Evolutionary conservation across 2,888 invertebrate species (phyloP).

Genomic region (Spatulosminthurus flaviceps): DNA sequence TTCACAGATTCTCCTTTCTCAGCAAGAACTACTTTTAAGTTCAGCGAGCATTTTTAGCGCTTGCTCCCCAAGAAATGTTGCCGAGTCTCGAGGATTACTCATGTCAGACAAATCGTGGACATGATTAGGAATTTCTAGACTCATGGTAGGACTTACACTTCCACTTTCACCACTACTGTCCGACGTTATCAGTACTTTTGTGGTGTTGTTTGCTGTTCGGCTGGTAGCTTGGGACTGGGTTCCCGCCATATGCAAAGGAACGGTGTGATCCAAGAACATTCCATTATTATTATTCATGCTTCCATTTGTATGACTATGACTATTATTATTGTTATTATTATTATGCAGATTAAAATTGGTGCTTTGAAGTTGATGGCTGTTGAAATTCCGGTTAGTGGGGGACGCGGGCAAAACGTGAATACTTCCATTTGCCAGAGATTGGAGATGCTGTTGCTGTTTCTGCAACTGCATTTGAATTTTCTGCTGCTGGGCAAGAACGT

Average conservation of each 20-base stretch:
- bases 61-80: constrained; percentile 61
- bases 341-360: constrained; percentile 33
- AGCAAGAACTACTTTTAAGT: constrained; percentile 63
- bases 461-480: constrained; percentile 62
- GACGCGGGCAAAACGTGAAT: constrained; percentile 25
- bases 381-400: constrained; percentile 34
- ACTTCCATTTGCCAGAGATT: constrained; percentile 54
- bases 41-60: constrained; percentile 63
- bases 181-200: constrained; percentile 63
- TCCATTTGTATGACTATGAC: not conserved
- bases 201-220: constrained; percentile 56
- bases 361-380: constrained; percentile 19
- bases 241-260: not conserved
- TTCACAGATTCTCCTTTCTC: constrained; percentile 41
- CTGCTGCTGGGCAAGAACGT: constrained; percentile 62
- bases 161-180: constrained; percentile 60
- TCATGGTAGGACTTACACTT: constrained; percentile 56
- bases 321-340: constrained; percentile 32
- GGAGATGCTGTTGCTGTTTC: constrained; percentile 61
- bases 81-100: constrained; percentile 54
- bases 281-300: constrained; percentile 19
- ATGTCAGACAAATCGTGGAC: constrained; percentile 45
- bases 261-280: constrained; percentile 11
- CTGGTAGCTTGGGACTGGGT: constrained; percentile 11
- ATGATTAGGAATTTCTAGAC: constrained; percentile 43